These are phyloP conservation scores for Notiomystis cincta DNA, from an alignment of 2,113 vertebrate species.

Conservation along the genomic window DNA sequence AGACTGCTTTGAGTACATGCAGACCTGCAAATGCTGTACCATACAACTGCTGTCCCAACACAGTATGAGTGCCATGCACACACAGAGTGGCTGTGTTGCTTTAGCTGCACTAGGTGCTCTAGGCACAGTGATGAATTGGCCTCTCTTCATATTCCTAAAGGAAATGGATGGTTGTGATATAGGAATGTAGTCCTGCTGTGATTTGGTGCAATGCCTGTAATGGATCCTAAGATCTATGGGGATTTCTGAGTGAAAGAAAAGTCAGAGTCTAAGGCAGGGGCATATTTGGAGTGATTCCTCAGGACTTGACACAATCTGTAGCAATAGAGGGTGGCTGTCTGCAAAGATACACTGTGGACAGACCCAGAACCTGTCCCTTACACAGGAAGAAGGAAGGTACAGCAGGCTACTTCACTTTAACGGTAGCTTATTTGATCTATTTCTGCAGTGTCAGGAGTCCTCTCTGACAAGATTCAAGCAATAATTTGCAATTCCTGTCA, in stretches of 20 bases:
- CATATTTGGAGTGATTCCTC: not conserved
- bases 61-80: rapidly evolving
- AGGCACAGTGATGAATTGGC: not conserved
- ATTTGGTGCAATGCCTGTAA: not conserved
- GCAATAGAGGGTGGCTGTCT: not conserved
- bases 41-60: not conserved
- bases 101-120: not conserved
- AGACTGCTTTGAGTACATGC: not conserved
- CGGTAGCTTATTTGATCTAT: rapidly evolving
- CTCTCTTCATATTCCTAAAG: not conserved
- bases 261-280: not conserved
- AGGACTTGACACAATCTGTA: not conserved
- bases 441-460: not conserved
- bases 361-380: not conserved
- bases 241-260: not conserved
- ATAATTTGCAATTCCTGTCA: not conserved
- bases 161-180: not conserved
- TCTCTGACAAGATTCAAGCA: not conserved
- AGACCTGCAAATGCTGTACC: not conserved
- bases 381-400: not conserved
- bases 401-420: not conserved
- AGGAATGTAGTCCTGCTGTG: not conserved
- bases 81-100: not conserved
- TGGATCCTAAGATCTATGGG: not conserved
- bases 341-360: not conserved